Base-by-base conservation (phyloP, 2,888 invertebrate genomes). In the Oegoconia quadripuncta region DNA sequence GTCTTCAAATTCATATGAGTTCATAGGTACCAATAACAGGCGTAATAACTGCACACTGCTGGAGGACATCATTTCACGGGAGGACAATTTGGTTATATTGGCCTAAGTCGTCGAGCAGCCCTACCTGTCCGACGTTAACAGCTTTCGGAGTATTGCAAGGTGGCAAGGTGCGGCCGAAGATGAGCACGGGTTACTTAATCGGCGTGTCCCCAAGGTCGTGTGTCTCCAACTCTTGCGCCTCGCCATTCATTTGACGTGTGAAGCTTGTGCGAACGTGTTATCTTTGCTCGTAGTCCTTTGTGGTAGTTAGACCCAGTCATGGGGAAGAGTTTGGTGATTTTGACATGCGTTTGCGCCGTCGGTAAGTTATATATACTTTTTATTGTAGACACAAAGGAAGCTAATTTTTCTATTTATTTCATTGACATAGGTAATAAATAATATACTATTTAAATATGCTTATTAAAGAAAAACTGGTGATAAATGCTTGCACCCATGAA, bases 171-270 rank as follows among this genome's bases (percentile, higher is more conserved):
- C 51, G 70, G 66, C 52, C 28, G 32, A 57, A 69, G 70, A 71
- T 66, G 70, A 66, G 64, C 51, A 64, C 55, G 55, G 59, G 64
- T 80, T 75, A 70, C 73, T 63, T 72, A 78, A 77, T 47, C 62
- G 64, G 71, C 64, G 63, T 69, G 71, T 67, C 73, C 66, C 64
- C 81, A 84, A 84, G 84, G 84, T 69, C 75, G 64, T 28, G 42
- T 41, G 46, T 15, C 26, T 3, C 50, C 59, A 41, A 53, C 55
- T 55, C 63, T 54, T 50, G 54, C 48, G 54, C 55, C 47, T 43
- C 46, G 56, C 50, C 62, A 66, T 57, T 79, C 78, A 72, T 68
- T 69, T 64, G 56, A 54, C 55, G 67, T 62, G 61, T 58, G 52
- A 64, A 70, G 65, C 69, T 73, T 59, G 68, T 52, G 63, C 64